phyloP scores from a whole-genome alignment of 1,140 invertebrate genomes.

The Cyclargus thomasi region DNA sequence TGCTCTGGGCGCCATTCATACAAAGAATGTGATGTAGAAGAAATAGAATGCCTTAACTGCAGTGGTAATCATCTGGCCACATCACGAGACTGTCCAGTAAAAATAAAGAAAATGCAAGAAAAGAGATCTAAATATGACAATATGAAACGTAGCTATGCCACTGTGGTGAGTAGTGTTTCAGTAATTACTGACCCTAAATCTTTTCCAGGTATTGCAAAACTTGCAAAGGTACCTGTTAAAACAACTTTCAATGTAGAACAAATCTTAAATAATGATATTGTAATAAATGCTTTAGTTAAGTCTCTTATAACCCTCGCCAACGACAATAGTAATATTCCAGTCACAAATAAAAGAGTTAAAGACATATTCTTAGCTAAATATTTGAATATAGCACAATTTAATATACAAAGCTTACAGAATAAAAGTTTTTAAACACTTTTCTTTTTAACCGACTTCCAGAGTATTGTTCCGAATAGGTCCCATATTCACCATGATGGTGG shows the following conservation, averaged over 20 bases:
- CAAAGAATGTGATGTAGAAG: not conserved
- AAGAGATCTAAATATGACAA: not conserved
- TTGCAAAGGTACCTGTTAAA: not conserved
- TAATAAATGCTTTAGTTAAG: slow-evolving; percentile 2
- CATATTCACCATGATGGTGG: too few relatives aligned
- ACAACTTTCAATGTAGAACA: not conserved
- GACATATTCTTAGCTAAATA: not conserved
- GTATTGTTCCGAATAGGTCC: too few relatives aligned
- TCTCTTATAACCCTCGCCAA: not conserved
- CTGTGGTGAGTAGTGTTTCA: slow-evolving; percentile 5
- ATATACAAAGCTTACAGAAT: too few relatives aligned
- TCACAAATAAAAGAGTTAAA: slow-evolving; percentile 9
- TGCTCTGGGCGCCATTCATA: not conserved
- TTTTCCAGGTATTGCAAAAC: not conserved
- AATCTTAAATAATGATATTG: not conserved
- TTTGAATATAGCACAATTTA: too few relatives aligned
- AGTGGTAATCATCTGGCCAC: not conserved
- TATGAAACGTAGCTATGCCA: not conserved
- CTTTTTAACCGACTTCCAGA: too few relatives aligned
- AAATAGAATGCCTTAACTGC: not conserved
- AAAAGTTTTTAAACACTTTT: too few relatives aligned
- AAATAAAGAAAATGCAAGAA: not conserved
- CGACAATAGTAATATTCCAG: not conserved
- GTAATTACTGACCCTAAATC: not conserved
- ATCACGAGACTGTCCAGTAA: not conserved